Percentiles rank a stretch among this genome's conserved stretches.
phyloP scores from a whole-genome alignment of 2,113 vertebrate species.

The Cairina moschata region DNA sequence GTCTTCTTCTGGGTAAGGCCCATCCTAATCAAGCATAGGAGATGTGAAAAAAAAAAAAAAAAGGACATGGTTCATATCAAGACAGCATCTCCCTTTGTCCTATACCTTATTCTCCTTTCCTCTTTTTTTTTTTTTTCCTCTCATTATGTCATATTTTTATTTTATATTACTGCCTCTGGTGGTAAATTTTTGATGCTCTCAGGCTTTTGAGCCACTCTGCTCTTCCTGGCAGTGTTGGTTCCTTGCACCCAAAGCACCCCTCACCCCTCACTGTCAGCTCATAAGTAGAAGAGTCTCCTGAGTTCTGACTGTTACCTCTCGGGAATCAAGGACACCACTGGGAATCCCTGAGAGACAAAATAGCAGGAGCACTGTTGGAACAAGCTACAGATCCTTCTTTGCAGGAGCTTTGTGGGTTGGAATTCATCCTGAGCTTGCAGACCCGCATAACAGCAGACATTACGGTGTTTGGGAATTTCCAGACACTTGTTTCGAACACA shows the following conservation, averaged over 20 bases:
- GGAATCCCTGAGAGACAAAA: neutral
- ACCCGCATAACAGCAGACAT: fast-evolving
- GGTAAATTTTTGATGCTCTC: neutral
- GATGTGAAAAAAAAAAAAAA: no score
- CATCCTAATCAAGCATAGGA: neutral
- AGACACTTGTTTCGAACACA: neutral
- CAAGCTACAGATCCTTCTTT: neutral
- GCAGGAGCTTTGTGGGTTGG: neutral
- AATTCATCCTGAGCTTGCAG: neutral
- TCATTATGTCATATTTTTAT: neutral
- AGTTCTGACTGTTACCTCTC: neutral
- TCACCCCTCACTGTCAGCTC: neutral
- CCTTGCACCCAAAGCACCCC: neutral
- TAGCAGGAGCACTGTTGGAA: neutral
- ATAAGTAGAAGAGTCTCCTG: neutral
- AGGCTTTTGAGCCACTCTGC: neutral
- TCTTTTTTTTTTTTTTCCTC: neutral
- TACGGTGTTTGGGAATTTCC: neutral
- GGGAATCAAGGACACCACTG: neutral
- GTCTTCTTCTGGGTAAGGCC: neutral
- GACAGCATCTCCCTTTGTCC: neutral
- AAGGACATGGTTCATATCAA: neutral
- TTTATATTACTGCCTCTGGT: neutral
- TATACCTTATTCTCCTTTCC: neutral
- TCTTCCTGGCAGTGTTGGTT: neutral